A percentile compares a stretch with the other conserved stretches of the same genome.
Evolutionary conservation across 2,113 vertebrate genomes (phyloP).

Genomic region (Phylloscopus trochilus): DNA sequence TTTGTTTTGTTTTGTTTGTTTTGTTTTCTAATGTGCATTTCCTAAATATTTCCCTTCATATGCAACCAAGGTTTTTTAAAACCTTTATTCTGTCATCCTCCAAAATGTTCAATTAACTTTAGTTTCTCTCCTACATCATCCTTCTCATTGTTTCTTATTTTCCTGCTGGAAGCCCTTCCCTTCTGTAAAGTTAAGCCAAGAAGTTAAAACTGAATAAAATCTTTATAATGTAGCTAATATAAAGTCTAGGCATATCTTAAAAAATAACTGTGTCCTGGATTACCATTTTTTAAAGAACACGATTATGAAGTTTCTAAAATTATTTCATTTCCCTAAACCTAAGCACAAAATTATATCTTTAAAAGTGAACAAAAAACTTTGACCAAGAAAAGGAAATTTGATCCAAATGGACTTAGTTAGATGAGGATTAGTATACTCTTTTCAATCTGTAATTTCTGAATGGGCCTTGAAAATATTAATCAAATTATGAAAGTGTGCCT

Average conservation of each 20-base stretch:
- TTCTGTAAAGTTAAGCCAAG: background rate
- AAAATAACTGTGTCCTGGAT: background rate
- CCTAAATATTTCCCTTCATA: background rate
- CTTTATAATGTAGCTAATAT: background rate
- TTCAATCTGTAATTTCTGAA: background rate
- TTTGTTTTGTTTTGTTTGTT: no score
- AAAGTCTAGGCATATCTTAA: background rate
- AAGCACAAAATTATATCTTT: background rate
- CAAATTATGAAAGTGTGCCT: background rate
- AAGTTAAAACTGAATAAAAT: background rate
- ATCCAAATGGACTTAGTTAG: background rate
- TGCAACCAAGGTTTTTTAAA: background rate
- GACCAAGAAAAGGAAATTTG: background rate
- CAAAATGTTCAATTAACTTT: background rate
- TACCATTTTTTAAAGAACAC: rapidly evolving
- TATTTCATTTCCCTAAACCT: background rate
- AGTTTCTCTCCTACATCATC: background rate
- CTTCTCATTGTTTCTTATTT: background rate
- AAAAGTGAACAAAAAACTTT: background rate
- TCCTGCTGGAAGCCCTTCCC: background rate
- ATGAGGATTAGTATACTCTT: background rate
- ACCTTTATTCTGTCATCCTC: background rate
- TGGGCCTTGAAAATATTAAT: background rate
- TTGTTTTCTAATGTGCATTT: background rate
- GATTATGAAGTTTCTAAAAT: background rate